Evolutionary conservation across 1,140 invertebrate genomes (phyloP).

Genomic region (Ylistrum balloti): DNA sequence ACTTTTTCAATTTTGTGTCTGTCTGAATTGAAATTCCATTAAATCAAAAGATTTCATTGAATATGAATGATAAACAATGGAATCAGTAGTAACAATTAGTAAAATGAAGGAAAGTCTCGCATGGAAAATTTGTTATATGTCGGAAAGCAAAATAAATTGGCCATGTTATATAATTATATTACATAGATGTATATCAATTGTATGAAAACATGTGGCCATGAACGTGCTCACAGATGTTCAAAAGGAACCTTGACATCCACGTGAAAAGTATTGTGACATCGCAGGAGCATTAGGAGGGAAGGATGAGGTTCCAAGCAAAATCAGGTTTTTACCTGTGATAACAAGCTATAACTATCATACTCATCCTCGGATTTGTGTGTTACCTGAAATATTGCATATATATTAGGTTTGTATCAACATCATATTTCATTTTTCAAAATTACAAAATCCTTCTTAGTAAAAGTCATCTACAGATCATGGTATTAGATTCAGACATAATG

Average conservation of each 20-base stretch:
- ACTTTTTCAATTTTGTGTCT: no score
- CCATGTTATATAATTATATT: background rate
- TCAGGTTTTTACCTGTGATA: slow-evolving; percentile 9
- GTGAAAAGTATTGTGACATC: background rate
- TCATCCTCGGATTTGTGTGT: background rate
- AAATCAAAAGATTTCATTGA: no score
- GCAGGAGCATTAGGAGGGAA: background rate
- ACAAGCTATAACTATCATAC: slow-evolving; percentile 1
- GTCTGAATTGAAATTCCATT: no score
- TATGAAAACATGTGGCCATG: background rate
- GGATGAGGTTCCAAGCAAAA: background rate
- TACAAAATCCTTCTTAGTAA: no score
- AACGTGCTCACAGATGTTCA: background rate
- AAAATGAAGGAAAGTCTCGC: background rate
- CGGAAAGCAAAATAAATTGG: no score
- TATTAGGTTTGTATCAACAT: background rate
- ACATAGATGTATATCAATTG: background rate
- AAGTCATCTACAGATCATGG: no score
- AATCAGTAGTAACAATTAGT: background rate
- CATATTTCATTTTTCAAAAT: no score
- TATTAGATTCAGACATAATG: no score
- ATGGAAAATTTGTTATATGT: background rate
- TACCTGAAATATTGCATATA: slow-evolving; percentile 13
- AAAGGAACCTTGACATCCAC: background rate
- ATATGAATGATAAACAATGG: no score